Evolutionary conservation across 2,888 invertebrate genomes (phyloP).

Genomic region (Eustalomyia histrio): DNA sequence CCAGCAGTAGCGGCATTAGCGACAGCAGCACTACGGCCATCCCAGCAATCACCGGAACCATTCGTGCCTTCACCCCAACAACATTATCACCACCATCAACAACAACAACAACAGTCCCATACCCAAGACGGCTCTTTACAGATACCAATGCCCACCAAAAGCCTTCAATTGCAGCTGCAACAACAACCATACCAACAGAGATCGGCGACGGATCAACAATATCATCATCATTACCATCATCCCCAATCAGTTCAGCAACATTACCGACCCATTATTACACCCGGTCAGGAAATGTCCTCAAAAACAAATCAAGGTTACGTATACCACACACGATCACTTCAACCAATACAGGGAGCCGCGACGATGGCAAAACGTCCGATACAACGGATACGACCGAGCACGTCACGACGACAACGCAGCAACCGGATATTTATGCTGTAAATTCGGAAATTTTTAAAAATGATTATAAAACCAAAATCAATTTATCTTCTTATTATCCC

Average conservation of each 20-base stretch:
- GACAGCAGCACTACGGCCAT: constrained; percentile 59
- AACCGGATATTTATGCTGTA: constrained; percentile 85
- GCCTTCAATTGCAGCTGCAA: constrained; percentile 62
- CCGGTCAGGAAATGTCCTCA: constrained; percentile 55
- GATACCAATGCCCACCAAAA: constrained; percentile 71
- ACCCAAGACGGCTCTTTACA: constrained; percentile 65
- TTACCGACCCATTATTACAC: constrained; percentile 58
- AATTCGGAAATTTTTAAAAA: constrained; percentile 49
- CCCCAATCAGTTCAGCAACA: constrained; percentile 38
- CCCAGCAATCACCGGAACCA: constrained; percentile 63
- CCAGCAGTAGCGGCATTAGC: constrained; percentile 65
- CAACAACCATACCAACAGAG: constrained; percentile 59
- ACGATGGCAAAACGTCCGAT: constrained; percentile 53
- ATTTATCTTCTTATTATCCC: constrained; percentile 39
- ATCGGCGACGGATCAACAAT: constrained; percentile 14
- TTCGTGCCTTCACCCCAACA: constrained; percentile 55
- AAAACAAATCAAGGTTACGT: constrained; percentile 56
- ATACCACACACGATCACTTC: constrained; percentile 56
- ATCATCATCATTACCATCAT: constrained; percentile 33
- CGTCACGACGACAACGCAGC: constrained; percentile 50
- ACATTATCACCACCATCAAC: constrained; percentile 49
- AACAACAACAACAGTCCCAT: constrained; percentile 32
- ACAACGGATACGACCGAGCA: constrained; percentile 44
- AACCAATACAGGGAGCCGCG: constrained; percentile 29
- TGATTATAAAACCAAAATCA: constrained; percentile 54